A percentile compares a stretch with the other conserved stretches of the same genome.
phyloP scores from a whole-genome alignment of 1,140 invertebrate genomes.

The Diploscapter pachys region DNA sequence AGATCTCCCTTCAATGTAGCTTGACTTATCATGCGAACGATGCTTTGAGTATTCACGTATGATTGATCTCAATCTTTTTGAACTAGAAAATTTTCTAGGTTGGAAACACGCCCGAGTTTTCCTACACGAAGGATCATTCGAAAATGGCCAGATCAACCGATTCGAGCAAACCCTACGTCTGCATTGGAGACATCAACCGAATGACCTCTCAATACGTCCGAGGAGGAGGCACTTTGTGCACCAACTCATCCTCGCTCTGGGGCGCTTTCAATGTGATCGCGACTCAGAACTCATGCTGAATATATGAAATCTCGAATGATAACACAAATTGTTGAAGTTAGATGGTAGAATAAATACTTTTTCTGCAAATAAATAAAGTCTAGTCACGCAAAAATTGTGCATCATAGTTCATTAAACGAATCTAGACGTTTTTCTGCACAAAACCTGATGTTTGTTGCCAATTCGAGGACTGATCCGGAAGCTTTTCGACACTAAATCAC shows the following conservation, averaged over 20 bases:
- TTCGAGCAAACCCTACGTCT: conserved; percentile 29
- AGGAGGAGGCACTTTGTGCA: conserved; percentile 42
- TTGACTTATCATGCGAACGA: conserved; percentile 1
- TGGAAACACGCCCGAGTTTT: conserved; percentile 35
- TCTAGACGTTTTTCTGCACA: no score
- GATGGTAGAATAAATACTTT: no score
- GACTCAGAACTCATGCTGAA: no score
- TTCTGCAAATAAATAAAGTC: no score
- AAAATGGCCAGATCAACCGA: conserved; percentile 38
- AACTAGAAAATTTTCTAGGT: conserved; percentile 23
- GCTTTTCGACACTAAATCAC: no score
- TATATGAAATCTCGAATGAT: no score
- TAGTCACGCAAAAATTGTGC: no score
- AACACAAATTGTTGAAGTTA: no score
- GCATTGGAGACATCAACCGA: conserved; percentile 47
- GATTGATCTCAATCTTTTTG: conserved; percentile 7
- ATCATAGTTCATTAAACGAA: no score
- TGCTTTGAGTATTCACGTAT: no score
- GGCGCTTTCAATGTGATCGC: conserved; percentile 35
- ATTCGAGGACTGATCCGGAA: no score
- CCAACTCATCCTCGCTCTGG: conserved; percentile 34
- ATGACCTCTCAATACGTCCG: conserved; percentile 44
- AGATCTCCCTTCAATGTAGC: neutral
- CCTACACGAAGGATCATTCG: conserved; percentile 46
- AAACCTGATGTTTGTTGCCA: no score